Evolutionary conservation across 2,888 invertebrate species (phyloP).

Genomic region (Scotopteryx bipunctaria): DNA sequence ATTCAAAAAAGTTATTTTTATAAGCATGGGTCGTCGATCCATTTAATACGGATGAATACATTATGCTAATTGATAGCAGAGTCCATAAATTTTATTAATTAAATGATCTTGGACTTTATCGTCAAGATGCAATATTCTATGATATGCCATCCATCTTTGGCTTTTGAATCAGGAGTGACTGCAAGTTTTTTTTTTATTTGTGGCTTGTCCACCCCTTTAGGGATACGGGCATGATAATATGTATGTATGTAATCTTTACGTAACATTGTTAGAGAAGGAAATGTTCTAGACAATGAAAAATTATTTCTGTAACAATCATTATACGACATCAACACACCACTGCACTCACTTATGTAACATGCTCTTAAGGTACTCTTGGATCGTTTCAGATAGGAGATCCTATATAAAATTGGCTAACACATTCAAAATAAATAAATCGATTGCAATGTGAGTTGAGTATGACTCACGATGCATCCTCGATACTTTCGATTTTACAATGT

Average conservation of each 20-base stretch:
- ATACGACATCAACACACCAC: conserved; percentile 46
- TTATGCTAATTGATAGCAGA: background rate
- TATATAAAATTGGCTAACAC: conserved; percentile 1
- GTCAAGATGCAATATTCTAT: too few species aligned
- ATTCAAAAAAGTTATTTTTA: too few species aligned
- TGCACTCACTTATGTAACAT: conserved; percentile 55
- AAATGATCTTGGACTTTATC: too few species aligned
- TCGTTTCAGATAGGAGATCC: conserved; percentile 8
- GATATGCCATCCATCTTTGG: too few species aligned
- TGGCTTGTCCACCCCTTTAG: too few species aligned
- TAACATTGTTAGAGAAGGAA: conserved; percentile 66
- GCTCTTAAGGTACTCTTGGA: conserved; percentile 41
- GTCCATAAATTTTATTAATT: too few species aligned
- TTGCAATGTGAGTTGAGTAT: conserved; percentile 8
- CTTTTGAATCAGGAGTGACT: too few species aligned
- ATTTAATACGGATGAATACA: background rate
- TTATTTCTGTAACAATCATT: conserved; percentile 63
- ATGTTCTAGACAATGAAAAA: conserved; percentile 81
- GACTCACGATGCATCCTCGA: conserved; percentile 11
- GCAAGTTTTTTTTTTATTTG: too few species aligned
- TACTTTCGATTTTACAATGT: conserved; percentile 26
- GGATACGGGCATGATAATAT: too few species aligned
- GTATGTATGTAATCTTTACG: conserved; percentile 44
- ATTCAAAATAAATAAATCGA: background rate
- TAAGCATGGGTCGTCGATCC: too few species aligned